Base-by-base conservation (phyloP, 2,888 invertebrate genomes). In the Aleiodes leptofemur region DNA sequence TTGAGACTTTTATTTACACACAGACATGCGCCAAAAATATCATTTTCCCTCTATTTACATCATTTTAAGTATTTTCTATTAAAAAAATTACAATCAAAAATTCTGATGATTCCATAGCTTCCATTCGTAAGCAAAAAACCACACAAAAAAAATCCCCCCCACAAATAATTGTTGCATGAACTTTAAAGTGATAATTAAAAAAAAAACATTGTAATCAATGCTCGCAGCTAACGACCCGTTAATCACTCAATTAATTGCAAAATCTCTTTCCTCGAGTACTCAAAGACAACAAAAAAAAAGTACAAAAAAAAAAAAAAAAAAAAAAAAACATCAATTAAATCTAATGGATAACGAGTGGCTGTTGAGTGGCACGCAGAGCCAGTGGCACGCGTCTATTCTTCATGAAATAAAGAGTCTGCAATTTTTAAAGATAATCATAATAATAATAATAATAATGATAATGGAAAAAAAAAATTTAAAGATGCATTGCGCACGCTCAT, bases 241-340 rank as follows among this genome's bases (percentile, higher is more conserved):
- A 64, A 64, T 48, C 48, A 48, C 14, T 64, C 43, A 64, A 64
- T 64, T 16, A 64, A 61, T 16, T 38, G 13, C 55, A 43, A 23
- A 64, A 64, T 14, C 64, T 43, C 1, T 43, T 34, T 34, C 34
- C 43, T 64, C 43, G 64, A 64, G 48, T 43, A 48, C 48, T 48
- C 38, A 23, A 16, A 43, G 64, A 64, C 43, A 16, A 59, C n/a
- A n/a, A 61, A 14, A 50, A 59, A 29, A 43, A 59, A 51, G 31
- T 34, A 6, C 69, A 69, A 71, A 71, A 69, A 59, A 61, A 23
- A 61, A 14, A 31, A 50, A 29, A 43, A 59, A 51, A 59, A 51
- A 71, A 69, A 59, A 61, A 61, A 51, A 31, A 14, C 51, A 61
- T 72, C 34, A 72, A 72, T 72, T 72, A 72, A 72, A 59, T 72